phyloP scores from a whole-genome alignment of 2,888 invertebrate species.

The Spicauda simplicius region DNA sequence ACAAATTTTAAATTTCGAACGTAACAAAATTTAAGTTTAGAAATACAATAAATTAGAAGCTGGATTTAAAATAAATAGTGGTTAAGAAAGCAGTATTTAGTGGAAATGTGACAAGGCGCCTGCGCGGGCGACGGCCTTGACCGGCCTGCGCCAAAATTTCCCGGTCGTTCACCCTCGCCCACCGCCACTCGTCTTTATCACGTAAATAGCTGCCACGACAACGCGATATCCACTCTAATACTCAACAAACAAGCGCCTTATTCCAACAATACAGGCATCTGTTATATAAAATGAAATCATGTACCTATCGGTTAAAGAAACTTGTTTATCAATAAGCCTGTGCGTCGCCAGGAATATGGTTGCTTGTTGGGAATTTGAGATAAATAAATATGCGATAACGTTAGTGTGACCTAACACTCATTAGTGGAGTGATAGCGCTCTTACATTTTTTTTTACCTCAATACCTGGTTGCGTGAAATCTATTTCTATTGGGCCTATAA shows the following conservation, averaged over 20 bases:
- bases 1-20: too few relatives aligned
- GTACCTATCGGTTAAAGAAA: slow-evolving; percentile 75
- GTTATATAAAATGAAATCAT: slow-evolving; percentile 73
- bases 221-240: slow-evolving; percentile 55
- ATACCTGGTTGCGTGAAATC: too few relatives aligned
- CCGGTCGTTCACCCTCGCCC: slow-evolving; percentile 82
- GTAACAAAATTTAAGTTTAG: too few relatives aligned
- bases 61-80: background rate
- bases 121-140: slow-evolving; percentile 78
- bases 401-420: background rate
- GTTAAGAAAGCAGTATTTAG: background rate
- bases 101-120: slow-evolving; percentile 53
- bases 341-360: slow-evolving; percentile 44
- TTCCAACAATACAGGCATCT: slow-evolving; percentile 45
- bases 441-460: too few relatives aligned
- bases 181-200: slow-evolving; percentile 78
- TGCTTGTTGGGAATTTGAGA: slow-evolving; percentile 31
- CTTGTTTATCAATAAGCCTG: slow-evolving; percentile 77
- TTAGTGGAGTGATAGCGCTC: background rate
- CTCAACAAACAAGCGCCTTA: slow-evolving; percentile 45
- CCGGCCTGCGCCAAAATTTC: slow-evolving; percentile 84
- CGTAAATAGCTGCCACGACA: slow-evolving; percentile 62
- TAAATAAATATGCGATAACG: slow-evolving; percentile 11
- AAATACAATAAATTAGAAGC: too few relatives aligned
- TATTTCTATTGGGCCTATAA: too few relatives aligned